phyloP scores from a whole-genome alignment of 2,113 vertebrate species.

The Brachyhypopomus occidentalis region DNA sequence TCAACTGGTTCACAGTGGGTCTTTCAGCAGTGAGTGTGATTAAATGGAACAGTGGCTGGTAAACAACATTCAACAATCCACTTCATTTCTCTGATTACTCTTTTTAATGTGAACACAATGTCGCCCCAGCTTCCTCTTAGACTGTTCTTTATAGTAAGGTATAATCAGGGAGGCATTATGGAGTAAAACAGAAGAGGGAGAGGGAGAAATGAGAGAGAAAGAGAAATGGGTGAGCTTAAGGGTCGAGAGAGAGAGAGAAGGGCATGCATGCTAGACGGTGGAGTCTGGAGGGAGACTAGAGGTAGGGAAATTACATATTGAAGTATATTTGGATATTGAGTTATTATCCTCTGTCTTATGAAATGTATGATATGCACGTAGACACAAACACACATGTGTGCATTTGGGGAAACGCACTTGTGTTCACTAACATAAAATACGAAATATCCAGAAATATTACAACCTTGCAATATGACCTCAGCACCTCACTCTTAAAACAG shows the following conservation, averaged over 20 bases:
- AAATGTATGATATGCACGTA: not conserved
- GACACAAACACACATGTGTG: too few relatives aligned
- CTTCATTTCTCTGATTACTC: slow-evolving; percentile 25
- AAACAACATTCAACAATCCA: slow-evolving; percentile 17
- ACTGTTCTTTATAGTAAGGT: slow-evolving; percentile 7
- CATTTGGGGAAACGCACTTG: too few relatives aligned
- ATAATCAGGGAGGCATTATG: not conserved
- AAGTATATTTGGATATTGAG: slow-evolving; percentile 6
- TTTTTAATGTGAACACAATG: slow-evolving; percentile 35
- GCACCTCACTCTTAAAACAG: too few relatives aligned
- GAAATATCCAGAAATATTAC: too few relatives aligned
- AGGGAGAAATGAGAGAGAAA: not conserved
- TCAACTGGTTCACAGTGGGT: not conserved
- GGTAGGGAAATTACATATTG: too few relatives aligned
- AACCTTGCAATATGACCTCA: too few relatives aligned
- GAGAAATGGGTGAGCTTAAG: not conserved
- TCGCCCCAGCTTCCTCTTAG: not conserved
- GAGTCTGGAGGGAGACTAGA: not conserved
- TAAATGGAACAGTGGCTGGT: not conserved
- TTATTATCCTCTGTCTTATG: not conserved
- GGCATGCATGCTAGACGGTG: not conserved
- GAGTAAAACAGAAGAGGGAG: not conserved
- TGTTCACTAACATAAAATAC: too few relatives aligned
- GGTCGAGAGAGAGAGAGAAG: not conserved
- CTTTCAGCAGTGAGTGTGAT: not conserved